Evolutionary conservation across 2,797 vertebrate genomes (phyloP).

Genomic region (Neosalanx taihuensis): DNA sequence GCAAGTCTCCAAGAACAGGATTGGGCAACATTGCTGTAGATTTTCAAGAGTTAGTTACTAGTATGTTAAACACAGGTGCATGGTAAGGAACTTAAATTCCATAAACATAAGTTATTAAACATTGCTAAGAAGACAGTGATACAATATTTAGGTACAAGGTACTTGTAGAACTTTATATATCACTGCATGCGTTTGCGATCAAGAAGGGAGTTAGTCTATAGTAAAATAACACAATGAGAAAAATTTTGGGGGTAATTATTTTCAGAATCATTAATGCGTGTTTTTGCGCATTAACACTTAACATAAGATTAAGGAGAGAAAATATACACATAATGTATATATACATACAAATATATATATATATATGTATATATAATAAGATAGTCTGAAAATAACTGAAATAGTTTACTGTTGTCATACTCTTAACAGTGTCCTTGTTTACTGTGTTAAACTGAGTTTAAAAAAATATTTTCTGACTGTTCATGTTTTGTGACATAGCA

Average conservation of each 20-base stretch:
- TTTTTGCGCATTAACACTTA: background rate
- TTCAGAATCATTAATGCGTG: background rate
- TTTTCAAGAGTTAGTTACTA: background rate
- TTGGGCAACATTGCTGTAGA: background rate
- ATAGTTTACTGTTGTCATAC: background rate
- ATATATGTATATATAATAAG: no score
- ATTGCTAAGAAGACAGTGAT: background rate
- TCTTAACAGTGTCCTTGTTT: background rate
- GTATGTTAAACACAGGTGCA: background rate
- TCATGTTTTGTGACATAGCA: no score
- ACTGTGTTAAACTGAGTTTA: no score
- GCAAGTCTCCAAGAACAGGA: no score
- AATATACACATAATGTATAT: background rate
- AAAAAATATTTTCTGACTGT: no score
- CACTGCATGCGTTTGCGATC: background rate
- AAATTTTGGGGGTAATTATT: background rate
- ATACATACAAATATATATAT: background rate
- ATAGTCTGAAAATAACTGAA: background rate
- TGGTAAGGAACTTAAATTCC: background rate
- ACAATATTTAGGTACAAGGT: background rate
- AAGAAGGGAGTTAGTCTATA: background rate
- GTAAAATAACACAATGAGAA: conserved; percentile 4
- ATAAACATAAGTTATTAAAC: background rate
- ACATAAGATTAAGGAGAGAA: background rate
- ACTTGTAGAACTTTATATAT: background rate